Percentiles rank a stretch among this genome's conserved stretches.
Evolutionary conservation across 2,797 vertebrate species (phyloP).

Genomic region (Psittacula derbiana): DNA sequence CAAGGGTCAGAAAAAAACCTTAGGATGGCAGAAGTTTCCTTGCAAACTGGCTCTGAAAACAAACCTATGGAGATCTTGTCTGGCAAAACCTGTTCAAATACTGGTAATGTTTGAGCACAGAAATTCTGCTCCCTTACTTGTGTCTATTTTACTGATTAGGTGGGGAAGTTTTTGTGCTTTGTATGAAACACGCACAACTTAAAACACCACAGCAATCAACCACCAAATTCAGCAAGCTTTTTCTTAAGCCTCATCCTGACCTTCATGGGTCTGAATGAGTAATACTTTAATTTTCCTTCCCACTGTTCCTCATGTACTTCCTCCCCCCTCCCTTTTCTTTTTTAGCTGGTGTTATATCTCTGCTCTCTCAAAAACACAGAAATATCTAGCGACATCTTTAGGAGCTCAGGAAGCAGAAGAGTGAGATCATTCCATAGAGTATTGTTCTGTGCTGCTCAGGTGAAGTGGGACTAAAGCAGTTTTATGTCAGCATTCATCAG

Average conservation of each 20-base stretch:
- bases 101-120: background rate
- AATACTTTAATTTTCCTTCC: background rate
- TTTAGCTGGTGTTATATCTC: background rate
- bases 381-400: background rate
- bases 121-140: background rate
- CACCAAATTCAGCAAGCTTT: background rate
- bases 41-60: background rate
- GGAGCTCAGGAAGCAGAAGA: background rate
- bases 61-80: background rate
- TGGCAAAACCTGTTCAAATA: background rate
- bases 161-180: background rate
- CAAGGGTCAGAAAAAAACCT: background rate
- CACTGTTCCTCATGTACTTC: rapidly evolving
- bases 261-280: background rate
- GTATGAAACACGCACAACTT: background rate
- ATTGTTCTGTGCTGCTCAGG: background rate
- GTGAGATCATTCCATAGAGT: background rate
- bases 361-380: background rate
- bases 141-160: background rate
- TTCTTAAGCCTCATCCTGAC: background rate
- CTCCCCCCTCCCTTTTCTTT: rapidly evolving
- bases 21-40: background rate
- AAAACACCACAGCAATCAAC: background rate
- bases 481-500: background rate
- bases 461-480: background rate